Percentiles rank a stretch among this genome's conserved stretches.
These are phyloP conservation scores for Xenops minutus DNA, from an alignment of 2,797 vertebrate species.

Conservation along the genomic window DNA sequence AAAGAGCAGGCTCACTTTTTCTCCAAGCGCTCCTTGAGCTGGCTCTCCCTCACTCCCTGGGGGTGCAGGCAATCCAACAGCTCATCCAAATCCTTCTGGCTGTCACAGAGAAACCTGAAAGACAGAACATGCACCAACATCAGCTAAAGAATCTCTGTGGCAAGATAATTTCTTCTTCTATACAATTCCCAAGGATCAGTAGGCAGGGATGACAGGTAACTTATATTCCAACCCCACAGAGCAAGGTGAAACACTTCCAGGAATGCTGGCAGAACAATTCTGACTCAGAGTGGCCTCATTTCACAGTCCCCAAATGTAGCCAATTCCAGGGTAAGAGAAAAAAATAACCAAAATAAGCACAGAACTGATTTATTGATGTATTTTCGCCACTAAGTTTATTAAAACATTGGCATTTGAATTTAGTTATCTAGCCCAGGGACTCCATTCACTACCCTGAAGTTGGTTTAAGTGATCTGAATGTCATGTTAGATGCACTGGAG, in stretches of 20 bases:
- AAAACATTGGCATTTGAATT: neutral
- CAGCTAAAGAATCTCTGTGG: neutral
- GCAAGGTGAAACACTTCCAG: neutral
- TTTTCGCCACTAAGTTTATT: neutral
- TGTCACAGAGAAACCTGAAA: constrained; percentile 92
- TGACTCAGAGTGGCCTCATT: accelerated
- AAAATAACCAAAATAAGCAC: neutral
- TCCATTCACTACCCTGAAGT: neutral
- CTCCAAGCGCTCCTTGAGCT: constrained; percentile 87
- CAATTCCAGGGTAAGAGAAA: neutral
- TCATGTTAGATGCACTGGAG: neutral
- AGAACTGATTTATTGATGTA: neutral
- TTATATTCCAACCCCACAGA: neutral
- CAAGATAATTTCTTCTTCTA: neutral
- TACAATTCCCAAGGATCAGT: neutral
- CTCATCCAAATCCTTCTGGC: constrained; percentile 87
- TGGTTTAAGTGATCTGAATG: neutral
- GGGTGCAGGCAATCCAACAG: constrained; percentile 88
- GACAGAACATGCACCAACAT: neutral
- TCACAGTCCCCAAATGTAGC: neutral
- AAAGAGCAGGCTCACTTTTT: constrained; percentile 76
- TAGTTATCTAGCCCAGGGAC: neutral
- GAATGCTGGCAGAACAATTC: neutral
- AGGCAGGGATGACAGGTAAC: neutral
- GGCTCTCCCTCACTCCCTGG: constrained; percentile 91